Percentiles rank a stretch among this genome's conserved stretches.
Conservation (phyloP, 2,888 invertebrate species). For the Andrena chrysosceles region DNA sequence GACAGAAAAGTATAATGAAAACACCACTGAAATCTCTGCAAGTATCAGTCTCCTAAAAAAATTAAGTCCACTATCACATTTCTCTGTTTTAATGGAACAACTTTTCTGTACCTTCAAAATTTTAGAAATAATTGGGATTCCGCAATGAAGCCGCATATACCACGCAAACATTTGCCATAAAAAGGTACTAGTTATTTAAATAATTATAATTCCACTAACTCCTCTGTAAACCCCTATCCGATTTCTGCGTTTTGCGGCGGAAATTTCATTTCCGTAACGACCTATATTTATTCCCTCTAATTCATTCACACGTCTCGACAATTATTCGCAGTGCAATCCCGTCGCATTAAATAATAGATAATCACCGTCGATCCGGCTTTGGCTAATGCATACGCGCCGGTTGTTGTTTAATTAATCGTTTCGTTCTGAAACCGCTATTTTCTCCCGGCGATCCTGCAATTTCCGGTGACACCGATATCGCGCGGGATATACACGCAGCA, state of each 20-base stretch:
- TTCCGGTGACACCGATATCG: slow-evolving; percentile 6
- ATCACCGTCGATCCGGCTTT: neutral
- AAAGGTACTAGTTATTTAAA: neutral
- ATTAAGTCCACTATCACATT: no score
- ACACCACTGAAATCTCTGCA: no score
- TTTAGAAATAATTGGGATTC: no score
- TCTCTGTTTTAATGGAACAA: no score
- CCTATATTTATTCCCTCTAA: neutral
- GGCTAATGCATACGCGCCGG: neutral
- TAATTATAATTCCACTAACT: no score
- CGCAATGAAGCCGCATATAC: no score
- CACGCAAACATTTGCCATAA: neutral
- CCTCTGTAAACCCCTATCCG: no score
- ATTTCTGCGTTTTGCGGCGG: no score
- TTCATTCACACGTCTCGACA: neutral
- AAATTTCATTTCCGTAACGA: neutral
- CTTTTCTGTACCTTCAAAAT: no score
- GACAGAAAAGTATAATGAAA: no score
- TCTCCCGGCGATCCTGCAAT: neutral
- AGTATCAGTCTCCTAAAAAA: no score
- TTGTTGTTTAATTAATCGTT: neutral
- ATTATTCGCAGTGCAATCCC: neutral
- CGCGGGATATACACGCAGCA: neutral
- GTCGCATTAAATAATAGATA: slow-evolving; percentile 4
- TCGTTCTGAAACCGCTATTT: slow-evolving; percentile 2